Conservation (phyloP, 2,113 vertebrate genomes). For the Chelonoidis abingdonii region DNA sequence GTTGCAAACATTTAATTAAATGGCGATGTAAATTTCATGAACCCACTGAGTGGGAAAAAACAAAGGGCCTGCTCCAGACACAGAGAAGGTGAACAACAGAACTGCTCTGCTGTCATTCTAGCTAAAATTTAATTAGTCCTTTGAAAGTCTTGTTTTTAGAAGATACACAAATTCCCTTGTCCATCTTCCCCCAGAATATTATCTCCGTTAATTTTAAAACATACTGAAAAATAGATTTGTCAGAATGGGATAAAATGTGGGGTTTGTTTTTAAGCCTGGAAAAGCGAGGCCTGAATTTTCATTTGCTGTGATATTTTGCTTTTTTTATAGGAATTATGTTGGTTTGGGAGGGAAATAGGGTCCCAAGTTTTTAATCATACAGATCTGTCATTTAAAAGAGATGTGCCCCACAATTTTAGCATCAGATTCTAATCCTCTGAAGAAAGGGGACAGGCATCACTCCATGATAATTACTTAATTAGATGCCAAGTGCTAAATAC, state of each 20-base stretch:
- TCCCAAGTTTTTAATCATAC: slow-evolving; percentile 38
- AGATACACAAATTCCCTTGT: not conserved
- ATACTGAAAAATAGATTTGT: not conserved
- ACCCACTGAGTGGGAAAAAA: slow-evolving; percentile 21
- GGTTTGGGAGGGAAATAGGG: slow-evolving; percentile 54
- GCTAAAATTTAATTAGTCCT: slow-evolving; percentile 39
- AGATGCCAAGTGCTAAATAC: slow-evolving; percentile 63
- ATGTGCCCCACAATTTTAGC: slow-evolving; percentile 67
- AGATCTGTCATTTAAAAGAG: slow-evolving; percentile 65
- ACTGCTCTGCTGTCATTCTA: slow-evolving; percentile 10
- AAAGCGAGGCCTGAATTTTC: not conserved
- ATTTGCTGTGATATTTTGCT: not conserved
- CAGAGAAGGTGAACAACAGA: slow-evolving; percentile 48
- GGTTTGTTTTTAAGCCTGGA: not conserved
- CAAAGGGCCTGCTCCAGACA: slow-evolving; percentile 23
- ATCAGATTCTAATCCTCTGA: slow-evolving; percentile 60
- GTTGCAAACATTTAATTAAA: slow-evolving; percentile 56
- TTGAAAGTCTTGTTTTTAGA: slow-evolving; percentile 17
- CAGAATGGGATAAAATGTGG: not conserved
- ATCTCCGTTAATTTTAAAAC: slow-evolving; percentile 41
- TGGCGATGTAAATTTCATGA: slow-evolving; percentile 62
- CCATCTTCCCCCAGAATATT: not conserved
- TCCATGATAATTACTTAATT: slow-evolving; percentile 69
- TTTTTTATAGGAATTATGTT: slow-evolving; percentile 32
- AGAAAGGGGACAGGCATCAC: slow-evolving; percentile 31